A percentile compares a stretch with the other conserved stretches of the same genome.
Conservation (phyloP, 2,797 vertebrate species). For the Streptopelia turtur region DNA sequence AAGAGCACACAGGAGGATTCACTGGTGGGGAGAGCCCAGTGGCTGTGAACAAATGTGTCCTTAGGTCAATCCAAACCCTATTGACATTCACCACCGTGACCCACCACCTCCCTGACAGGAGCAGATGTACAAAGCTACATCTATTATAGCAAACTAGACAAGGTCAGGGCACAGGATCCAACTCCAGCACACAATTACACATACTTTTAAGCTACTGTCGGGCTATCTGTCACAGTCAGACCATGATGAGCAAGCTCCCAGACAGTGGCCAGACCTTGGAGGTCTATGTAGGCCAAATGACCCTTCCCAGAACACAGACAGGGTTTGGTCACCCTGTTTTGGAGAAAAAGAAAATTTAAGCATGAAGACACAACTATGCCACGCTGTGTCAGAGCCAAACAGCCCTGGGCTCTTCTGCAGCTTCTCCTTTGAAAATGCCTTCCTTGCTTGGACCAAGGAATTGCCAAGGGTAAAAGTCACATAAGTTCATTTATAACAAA, state of each 20-base stretch:
- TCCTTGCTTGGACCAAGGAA: too few species aligned
- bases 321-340: not conserved
- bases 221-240: not conserved
- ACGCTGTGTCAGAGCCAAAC: not conserved
- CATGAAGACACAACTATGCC: rapidly evolving
- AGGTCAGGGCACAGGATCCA: slow-evolving; percentile 21
- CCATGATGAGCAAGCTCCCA: not conserved
- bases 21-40: not conserved
- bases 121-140: not conserved
- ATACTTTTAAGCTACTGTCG: not conserved
- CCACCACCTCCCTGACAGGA: not conserved
- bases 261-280: not conserved
- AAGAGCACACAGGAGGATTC: not conserved
- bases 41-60: slow-evolving; percentile 6
- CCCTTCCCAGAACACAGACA: not conserved
- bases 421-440: not conserved
- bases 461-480: not conserved
- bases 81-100: not conserved
- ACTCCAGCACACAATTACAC: not conserved
- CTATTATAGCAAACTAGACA: not conserved
- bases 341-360: not conserved
- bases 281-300: not conserved
- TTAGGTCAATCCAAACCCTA: not conserved
- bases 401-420: not conserved
- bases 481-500: not conserved